Percentiles rank a stretch among this genome's conserved stretches.
Conservation (phyloP, 30 jellyfish, hydroid and myxozoan genomes). For the Clytia hemisphaerica region DNA sequence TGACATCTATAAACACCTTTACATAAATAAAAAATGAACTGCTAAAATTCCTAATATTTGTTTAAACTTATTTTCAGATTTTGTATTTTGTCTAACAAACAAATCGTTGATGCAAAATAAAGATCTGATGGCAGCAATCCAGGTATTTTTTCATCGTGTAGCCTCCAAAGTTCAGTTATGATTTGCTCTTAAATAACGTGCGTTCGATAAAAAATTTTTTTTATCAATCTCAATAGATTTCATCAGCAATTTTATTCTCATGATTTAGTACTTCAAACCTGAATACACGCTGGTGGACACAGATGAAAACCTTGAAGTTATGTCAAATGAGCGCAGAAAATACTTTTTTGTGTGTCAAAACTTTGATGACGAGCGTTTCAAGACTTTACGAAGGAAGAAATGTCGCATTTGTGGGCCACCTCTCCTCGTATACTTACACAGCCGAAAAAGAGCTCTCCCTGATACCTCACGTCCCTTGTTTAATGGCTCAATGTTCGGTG, state of each 20-base stretch:
- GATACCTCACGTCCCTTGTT: slow-evolving; percentile 70
- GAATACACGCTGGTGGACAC: slow-evolving; percentile 48
- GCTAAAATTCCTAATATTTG: neutral
- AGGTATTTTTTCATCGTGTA: slow-evolving; percentile 43
- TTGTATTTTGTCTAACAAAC: slow-evolving; percentile 68
- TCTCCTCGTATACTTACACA: slow-evolving; percentile 39
- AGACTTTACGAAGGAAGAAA: slow-evolving; percentile 42
- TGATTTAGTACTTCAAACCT: slow-evolving; percentile 24
- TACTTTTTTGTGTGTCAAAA: slow-evolving; percentile 73
- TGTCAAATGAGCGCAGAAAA: slow-evolving; percentile 40
- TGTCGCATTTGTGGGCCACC: slow-evolving; percentile 97
- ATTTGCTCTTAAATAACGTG: too few relatives aligned
- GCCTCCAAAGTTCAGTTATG: too few relatives aligned
- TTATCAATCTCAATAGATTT: too few relatives aligned
- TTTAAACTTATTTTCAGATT: slow-evolving; percentile 8
- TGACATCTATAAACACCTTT: too few relatives aligned
- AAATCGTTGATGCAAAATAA: slow-evolving; percentile 58
- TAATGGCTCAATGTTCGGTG: slow-evolving; percentile 89
- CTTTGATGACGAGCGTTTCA: slow-evolving; percentile 53
- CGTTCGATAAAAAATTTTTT: too few relatives aligned
- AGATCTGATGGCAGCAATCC: slow-evolving; percentile 72
- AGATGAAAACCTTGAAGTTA: slow-evolving; percentile 46
- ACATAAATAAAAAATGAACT: neutral
- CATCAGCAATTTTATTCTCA: neutral
- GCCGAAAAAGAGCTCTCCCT: slow-evolving; percentile 50